These are phyloP conservation scores for Palythoa caribaeorum DNA, from an alignment of 92 coral and sea anemone species.

Conservation along the genomic window DNA sequence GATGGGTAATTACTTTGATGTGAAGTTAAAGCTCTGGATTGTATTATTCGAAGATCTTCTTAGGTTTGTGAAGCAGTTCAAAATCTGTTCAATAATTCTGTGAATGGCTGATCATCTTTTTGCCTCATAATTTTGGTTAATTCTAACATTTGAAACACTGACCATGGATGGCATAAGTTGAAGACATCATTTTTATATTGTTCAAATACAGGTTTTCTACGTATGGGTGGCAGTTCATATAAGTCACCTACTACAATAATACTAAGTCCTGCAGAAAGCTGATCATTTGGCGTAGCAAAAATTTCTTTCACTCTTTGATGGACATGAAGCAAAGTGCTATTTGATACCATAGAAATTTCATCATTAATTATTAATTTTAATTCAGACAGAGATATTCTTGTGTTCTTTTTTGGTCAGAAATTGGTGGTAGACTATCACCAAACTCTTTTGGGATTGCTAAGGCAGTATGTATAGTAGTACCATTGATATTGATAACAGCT, in stretches of 20 bases:
- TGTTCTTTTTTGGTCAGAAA: conserved; percentile 75
- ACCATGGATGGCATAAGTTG: conserved; percentile 67
- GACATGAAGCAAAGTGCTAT: conserved; percentile 67
- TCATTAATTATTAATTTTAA: conserved; percentile 66
- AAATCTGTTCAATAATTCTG: conserved; percentile 58
- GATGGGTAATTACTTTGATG: conserved; percentile 52
- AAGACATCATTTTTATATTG: conserved; percentile 56
- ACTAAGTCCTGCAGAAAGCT: conserved; percentile 71
- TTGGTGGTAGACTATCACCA: conserved; percentile 61
- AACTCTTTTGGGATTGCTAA: conserved; percentile 52
- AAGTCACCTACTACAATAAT: conserved; percentile 66
- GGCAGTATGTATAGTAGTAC: conserved; percentile 50
- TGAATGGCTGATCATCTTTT: conserved; percentile 63
- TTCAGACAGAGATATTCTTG: conserved; percentile 57
- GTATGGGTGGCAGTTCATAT: conserved; percentile 71
- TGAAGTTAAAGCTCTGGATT: conserved; percentile 50
- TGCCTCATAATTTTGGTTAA: conserved; percentile 62
- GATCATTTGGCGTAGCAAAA: conserved; percentile 57
- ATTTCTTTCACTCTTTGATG: conserved; percentile 72
- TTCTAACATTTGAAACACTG: conserved; percentile 58
- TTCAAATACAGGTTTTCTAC: conserved; percentile 56
- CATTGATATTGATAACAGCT: conserved; percentile 65
- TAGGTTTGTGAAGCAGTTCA: conserved; percentile 71
- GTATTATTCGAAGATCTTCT: conserved; percentile 52
- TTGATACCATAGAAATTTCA: conserved; percentile 72